Evolutionary conservation across 2,797 vertebrate genomes (phyloP), one percentile per base, ranked within the genome.

Genomic region (Xiphophorus birchmanni): DNA sequence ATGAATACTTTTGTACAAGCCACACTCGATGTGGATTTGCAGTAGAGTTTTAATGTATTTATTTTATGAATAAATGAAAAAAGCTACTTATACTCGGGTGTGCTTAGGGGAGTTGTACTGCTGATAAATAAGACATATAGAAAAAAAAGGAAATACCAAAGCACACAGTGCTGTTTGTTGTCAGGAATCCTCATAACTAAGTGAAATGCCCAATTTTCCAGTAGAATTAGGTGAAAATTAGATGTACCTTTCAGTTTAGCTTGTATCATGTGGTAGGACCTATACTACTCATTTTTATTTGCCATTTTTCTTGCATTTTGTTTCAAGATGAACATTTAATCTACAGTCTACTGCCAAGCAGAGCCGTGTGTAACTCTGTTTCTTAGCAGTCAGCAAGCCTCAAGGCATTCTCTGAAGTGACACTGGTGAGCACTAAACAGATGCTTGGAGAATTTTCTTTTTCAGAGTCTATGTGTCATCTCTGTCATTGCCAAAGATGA

Each of bases 361-460:
- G 80, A 79, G 58, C 79, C 75, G 83, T 83, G 72, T 86, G 83
- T 78, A 86, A 78, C 82, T 84, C 78, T 73, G 86, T 89, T 84
- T 86, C 75, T 77, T 47, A 81, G 83, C 86, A 90, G 86, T 77
- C 80, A 83, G 79, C 32, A 18, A 65, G 88, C 91, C 89, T 80
- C 9, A 37, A 87, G 90, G 90, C 83, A 32, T 86, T 76, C 71
- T 86, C 81, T 84, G 89, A 87, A 83, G 87, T 85, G 84, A 90
- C 88, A 83, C 60, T 82, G 83, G 81, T 80, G 82, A 91, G 89
- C 82, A 88, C 83, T 82, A 80, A 86, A 80, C 89, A 88, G 87
- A 90, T 91, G 89, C 85, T 85, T 18, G 3, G 77, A 82, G 85
- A 84, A 84, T 87, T 74, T 76, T 60, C 32, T 37, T 86, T 87